Evolutionary conservation across 2,888 invertebrate genomes (phyloP).

Genomic region (Doris montereyensis): DNA sequence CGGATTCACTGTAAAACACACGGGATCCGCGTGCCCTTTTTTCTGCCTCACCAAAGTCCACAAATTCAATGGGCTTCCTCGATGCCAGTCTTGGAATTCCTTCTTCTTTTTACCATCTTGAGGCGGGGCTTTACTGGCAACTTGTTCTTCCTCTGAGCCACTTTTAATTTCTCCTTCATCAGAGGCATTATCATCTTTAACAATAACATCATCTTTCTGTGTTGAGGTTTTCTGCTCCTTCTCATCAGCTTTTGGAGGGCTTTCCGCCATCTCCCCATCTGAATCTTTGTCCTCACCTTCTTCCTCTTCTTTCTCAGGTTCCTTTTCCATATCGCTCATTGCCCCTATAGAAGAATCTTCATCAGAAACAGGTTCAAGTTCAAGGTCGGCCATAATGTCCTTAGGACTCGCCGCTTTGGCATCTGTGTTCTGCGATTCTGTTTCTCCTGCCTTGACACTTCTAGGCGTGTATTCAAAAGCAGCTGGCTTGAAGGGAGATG

Average conservation of each 20-base stretch:
- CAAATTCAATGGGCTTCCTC: constrained; percentile 52
- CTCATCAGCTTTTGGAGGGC: no score
- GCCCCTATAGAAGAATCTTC: constrained; percentile 42
- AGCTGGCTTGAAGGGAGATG: no score
- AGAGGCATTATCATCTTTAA: background rate
- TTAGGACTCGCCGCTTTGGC: background rate
- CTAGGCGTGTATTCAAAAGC: no score
- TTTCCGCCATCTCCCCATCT: constrained; percentile 3
- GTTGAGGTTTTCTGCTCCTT: constrained; percentile 32
- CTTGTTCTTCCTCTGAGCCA: constrained; percentile 24
- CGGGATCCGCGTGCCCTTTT: constrained; percentile 46
- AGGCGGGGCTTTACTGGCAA: background rate
- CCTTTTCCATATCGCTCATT: constrained; percentile 7
- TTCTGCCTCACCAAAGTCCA: constrained; percentile 67
- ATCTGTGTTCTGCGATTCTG: background rate
- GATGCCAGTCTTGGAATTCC: constrained; percentile 30
- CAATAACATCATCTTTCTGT: no score
- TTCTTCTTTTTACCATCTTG: constrained; percentile 15
- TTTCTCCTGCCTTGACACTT: background rate
- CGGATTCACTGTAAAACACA: constrained; percentile 2
- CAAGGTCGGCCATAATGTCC: constrained; percentile 43
- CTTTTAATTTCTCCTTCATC: constrained; percentile 39
- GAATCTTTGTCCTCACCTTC: constrained; percentile 37
- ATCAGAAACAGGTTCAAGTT: constrained; percentile 45
- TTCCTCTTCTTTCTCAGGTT: constrained; percentile 14